Evolutionary conservation across 2,113 vertebrate genomes (phyloP).

Genomic region (Philantomba maxwellii): DNA sequence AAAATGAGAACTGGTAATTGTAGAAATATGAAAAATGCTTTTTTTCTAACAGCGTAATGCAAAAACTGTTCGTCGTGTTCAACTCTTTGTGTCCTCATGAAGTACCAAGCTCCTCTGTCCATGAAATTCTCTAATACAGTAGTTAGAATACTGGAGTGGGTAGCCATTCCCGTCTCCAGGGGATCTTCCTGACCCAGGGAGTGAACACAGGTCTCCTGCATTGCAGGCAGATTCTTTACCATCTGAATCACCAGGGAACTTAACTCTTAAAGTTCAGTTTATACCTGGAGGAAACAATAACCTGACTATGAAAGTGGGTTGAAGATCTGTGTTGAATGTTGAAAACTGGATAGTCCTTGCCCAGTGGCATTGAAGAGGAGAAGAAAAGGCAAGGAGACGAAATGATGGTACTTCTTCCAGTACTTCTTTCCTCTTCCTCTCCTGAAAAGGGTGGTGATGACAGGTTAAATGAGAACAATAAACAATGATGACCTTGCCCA

Average conservation of each 20-base stretch:
- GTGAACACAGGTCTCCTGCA: neutral
- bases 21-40: neutral
- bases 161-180: neutral
- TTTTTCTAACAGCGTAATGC: neutral
- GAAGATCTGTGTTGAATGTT: neutral
- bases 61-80: neutral
- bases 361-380: neutral
- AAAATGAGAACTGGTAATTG: neutral
- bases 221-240: neutral
- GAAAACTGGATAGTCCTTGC: neutral
- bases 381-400: neutral
- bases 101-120: neutral
- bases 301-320: accelerated
- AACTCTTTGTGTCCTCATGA: neutral
- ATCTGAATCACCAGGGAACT: neutral
- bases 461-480: neutral
- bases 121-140: neutral
- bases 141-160: neutral
- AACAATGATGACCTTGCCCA: neutral
- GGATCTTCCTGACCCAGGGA: neutral
- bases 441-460: neutral
- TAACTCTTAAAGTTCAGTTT: neutral
- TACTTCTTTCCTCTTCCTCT: neutral
- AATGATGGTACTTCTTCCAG: neutral
- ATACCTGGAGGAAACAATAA: neutral